Base-by-base conservation (phyloP, 2,888 invertebrate species). In the Meteorus cinctellus region DNA sequence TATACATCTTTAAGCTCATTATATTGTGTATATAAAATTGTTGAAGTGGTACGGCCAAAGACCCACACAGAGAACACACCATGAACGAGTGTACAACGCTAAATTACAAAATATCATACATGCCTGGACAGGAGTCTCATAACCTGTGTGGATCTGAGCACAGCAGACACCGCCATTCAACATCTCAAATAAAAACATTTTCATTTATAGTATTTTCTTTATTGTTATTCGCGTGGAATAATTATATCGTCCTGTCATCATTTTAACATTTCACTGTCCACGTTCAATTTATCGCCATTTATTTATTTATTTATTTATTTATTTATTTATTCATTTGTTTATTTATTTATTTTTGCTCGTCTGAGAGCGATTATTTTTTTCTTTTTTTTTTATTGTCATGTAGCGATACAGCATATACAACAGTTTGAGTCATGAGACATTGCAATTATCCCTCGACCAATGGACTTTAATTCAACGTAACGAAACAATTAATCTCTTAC, bases 401-500 rank as follows among this genome's bases (percentile, higher is more conserved):
- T 41, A 41, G 8, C 41, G 41, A 41, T 41, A 41, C 41, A 41
- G 12, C 41, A 51, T 48, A 41, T 51, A 51, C 19, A 68, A 51
- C n/a, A 68, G 48, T 65, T 24, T 34, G 19, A 19, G 16, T 65
- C 41, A 34, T 36, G 16, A 16, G 8, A 69, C 34, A 19, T 67
- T 19, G 55, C 27, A 81, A 84, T 84, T 81, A 78, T 80, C 74
- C 69, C 69, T 79, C 76, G 65, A 76, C 72, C 80, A 77, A 74
- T 77, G 77, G 75, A 76, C 82, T 82, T 84, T 84, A 84, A 85
- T 85, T 86, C 82, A 78, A 83, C 80, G 79, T 81, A 82, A 84
- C 83, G 79, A 85, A 85, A 85, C 84, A 85, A 86, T 85, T 85
- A 85, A 82, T 85, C 83, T 82, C 82, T 63, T 67, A 36, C 71